Conservation (phyloP, 2,888 invertebrate species). For the Eulithis testata region DNA sequence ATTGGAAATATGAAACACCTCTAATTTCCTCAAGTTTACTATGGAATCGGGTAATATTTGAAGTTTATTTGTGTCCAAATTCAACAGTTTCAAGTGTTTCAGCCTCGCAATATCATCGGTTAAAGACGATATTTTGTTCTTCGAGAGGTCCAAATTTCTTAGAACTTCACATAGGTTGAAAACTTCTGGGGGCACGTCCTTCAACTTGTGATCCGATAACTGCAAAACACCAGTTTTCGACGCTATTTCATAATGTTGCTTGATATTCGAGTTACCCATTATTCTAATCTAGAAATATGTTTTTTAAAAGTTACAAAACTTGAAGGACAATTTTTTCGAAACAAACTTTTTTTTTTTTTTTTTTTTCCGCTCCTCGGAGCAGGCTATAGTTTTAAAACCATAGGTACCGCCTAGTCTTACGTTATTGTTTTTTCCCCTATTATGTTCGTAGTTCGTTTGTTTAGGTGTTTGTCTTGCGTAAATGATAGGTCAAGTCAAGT, state of each 20-base stretch:
- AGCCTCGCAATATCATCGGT: slow-evolving; percentile 92
- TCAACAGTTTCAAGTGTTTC: slow-evolving; percentile 89
- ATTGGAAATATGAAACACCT: slow-evolving; percentile 90
- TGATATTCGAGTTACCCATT: slow-evolving; percentile 96
- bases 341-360: too few species aligned
- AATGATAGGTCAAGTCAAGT: too few species aligned
- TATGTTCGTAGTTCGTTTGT: too few species aligned
- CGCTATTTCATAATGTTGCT: slow-evolving; percentile 97
- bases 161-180: slow-evolving; percentile 86
- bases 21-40: slow-evolving; percentile 88
- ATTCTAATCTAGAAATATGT: neutral
- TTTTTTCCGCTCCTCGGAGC: too few species aligned
- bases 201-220: slow-evolving; percentile 92
- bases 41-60: slow-evolving; percentile 87
- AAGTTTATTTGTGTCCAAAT: slow-evolving; percentile 93
- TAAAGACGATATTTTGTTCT: slow-evolving; percentile 92
- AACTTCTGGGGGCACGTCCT: slow-evolving; percentile 89
- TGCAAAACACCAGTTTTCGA: slow-evolving; percentile 98
- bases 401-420: too few species aligned
- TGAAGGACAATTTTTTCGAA: too few species aligned
- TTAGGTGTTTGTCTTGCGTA: too few species aligned
- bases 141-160: slow-evolving; percentile 95
- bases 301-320: too few species aligned
- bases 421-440: too few species aligned
- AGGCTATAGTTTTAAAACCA: too few species aligned